Evolutionary conservation across 2,113 vertebrate species (phyloP), one percentile per base, ranked within the genome.

Genomic region (Trachemys scripta): DNA sequence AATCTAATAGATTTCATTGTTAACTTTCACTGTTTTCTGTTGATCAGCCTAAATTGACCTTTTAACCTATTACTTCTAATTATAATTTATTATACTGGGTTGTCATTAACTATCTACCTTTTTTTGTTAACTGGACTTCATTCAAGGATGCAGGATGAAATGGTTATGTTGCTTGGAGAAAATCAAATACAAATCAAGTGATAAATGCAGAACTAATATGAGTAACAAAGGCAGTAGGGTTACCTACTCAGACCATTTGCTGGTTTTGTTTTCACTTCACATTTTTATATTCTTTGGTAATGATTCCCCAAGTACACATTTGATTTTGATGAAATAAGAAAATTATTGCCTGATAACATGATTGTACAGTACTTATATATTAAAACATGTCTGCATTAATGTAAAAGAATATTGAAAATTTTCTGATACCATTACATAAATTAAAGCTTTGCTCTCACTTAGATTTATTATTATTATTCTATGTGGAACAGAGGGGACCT

Each of bases 121-220:
- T 93, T 94, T 97, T 97, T 95, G 96, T 96, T 96, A 95, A 87
- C 95, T 97, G 95, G 90, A 86, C 97, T 94, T 97, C 98, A 96
- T 89, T 96, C 95, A 95, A 97, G 95, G 97, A 94, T 92, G 96
- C 97, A 94, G 62, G 95, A 88, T 6, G 29, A 97, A 97, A 97
- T 96, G 85, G 92, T 96, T 88, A 97, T 94, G 87, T 96, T 97
- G 95, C 95, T 94, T 96, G 89, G 89, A 95, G 95, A 97, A 98
- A 95, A 96, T 98, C 91, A 96, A 94, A 97, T 59, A 95, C 95
- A 97, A 97, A 96, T 95, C 92, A 93, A 95, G 59, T 94, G 89
- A 89, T 94, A 97, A 98, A 96, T 94, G 96, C 95, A 96, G 95
- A 97, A 96, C 97, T 97, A 97, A 95, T 94, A 95, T 95, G 90